Evolutionary conservation across 2,797 vertebrate species (phyloP), one percentile per base, ranked within the genome.

Genomic region (Sebastes melanostomus): DNA sequence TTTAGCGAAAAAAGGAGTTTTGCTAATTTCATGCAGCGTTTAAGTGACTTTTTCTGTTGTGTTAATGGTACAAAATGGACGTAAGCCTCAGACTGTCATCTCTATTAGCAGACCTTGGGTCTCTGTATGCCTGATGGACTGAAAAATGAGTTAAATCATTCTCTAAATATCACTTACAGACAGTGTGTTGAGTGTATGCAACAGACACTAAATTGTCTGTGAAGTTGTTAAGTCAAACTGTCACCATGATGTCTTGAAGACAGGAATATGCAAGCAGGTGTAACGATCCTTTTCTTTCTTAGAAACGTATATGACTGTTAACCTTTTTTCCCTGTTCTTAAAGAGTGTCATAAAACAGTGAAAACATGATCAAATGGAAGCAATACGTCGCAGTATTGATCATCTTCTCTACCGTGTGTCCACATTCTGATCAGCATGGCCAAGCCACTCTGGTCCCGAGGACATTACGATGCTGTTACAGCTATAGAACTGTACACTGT

Each of bases 21-120:
- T 95, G 94, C 95, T 84, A 80, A 96, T 97, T 95, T 96, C 94
- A 94, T 96, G 94, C 86, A 86, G 92, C 96, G 91, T 96, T 95
- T 96, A 94, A 92, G 90, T 73, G 78, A 79, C 65, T 84, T 42
- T 85, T 94, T 94, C 92, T 93, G 56, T 95, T 95, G 94, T 95
- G 95, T 96, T 42, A 92, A 94, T 95, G 96, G 96, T 97, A 97
- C 96, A 96, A 95, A 92, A 75, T 54, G 78, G 84, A 86, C 77
- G 10, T 29, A 22, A 78, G 59, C 74, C 82, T 88, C 69, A 34
- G 69, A 81, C 69, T 50, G 77, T 89, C 83, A 84, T 82, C 83
- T 90, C 80, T 80, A 70, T 55, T 72, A 87, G 55, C 66, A 76
- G 56, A 80, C 74, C 68, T 55, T 78, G 63, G 61, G 73, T 90